phyloP scores from a whole-genome alignment of 2,888 invertebrate genomes.

The Spialia ferax region DNA sequence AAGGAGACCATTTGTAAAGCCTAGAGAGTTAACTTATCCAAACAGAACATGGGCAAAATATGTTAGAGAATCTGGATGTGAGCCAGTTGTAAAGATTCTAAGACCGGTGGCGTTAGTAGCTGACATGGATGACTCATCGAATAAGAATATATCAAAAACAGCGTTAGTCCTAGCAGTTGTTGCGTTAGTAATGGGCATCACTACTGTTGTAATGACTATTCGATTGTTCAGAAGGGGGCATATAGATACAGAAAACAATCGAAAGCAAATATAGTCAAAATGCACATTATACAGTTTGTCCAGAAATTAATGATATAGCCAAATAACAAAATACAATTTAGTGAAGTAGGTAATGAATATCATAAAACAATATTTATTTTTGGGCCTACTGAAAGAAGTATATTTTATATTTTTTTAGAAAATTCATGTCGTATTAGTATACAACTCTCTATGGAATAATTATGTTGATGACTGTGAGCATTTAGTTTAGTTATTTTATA shows the following conservation, averaged over 20 bases:
- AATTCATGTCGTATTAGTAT: background rate
- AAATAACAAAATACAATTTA: background rate
- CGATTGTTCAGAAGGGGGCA: constrained; percentile 63
- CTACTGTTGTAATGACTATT: constrained; percentile 72
- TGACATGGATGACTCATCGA: constrained; percentile 55
- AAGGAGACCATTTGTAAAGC: constrained; percentile 85
- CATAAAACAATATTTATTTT: constrained; percentile 31
- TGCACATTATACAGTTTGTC: background rate
- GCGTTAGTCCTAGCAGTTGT: constrained; percentile 68
- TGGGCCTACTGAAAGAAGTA: background rate
- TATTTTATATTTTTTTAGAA: constrained; percentile 5
- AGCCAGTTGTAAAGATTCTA: constrained; percentile 80
- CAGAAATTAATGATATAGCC: background rate
- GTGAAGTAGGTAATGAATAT: background rate
- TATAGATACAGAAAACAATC: constrained; percentile 63
- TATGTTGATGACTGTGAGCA: constrained; percentile 17
- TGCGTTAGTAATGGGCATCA: constrained; percentile 62
- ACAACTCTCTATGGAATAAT: constrained; percentile 13
- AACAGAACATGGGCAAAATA: constrained; percentile 92
- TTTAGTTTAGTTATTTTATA: constrained; percentile 13
- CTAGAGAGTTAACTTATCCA: constrained; percentile 85
- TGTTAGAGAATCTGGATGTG: constrained; percentile 89
- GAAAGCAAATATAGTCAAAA: constrained; percentile 67
- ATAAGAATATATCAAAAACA: constrained; percentile 57
- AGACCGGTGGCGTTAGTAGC: constrained; percentile 72